Evolutionary conservation across 2,888 invertebrate genomes (phyloP).

Genomic region (Diachrysia chrysitis): DNA sequence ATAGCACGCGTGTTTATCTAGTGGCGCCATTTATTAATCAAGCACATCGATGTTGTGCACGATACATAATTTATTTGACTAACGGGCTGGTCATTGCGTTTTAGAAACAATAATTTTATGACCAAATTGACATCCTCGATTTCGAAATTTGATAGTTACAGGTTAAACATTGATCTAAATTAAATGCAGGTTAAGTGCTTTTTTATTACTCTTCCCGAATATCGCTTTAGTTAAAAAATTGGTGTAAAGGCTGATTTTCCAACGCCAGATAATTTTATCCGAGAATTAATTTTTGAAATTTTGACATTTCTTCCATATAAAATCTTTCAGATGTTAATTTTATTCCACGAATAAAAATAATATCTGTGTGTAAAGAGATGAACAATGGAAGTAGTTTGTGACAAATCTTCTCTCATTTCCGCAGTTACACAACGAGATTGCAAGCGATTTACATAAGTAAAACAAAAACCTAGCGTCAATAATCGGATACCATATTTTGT

Average conservation of each 20-base stretch:
- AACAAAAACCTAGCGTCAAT: slow-evolving; percentile 30
- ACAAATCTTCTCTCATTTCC: slow-evolving; percentile 1
- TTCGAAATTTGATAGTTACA: background rate
- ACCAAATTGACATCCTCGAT: background rate
- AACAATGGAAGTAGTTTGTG: background rate
- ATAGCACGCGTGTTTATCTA: background rate
- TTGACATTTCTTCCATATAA: no score
- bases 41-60: background rate
- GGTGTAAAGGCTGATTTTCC: no score
- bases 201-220: no score
- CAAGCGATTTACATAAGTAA: slow-evolving; percentile 34
- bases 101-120: background rate
- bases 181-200: no score
- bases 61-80: background rate
- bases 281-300: no score
- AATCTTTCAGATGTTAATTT: no score
- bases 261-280: no score
- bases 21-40: slow-evolving; percentile 5
- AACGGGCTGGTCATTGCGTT: background rate
- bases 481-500: slow-evolving; percentile 23
- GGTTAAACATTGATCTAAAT: no score
- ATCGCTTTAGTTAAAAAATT: no score
- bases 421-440: background rate
- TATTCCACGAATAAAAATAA: no score
- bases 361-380: background rate